Evolutionary conservation across 2,888 invertebrate species (phyloP).

Genomic region (Lycia hirtaria): DNA sequence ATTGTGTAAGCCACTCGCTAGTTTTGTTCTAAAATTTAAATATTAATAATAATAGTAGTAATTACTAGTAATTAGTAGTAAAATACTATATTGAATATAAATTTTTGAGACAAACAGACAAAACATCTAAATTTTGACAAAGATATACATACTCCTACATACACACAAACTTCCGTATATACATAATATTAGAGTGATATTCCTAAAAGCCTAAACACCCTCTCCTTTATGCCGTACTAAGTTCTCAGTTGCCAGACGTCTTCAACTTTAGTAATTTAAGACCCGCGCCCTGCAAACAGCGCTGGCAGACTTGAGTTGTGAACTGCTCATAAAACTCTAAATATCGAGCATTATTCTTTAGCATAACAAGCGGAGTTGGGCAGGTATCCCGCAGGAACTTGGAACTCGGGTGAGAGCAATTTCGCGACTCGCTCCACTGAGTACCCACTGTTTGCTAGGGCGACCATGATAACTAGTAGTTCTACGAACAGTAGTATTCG

Average conservation of each 20-base stretch:
- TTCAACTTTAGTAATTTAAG: constrained; percentile 20
- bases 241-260: constrained; percentile 8
- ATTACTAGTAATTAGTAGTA: too few relatives aligned
- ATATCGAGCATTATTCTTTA: constrained; percentile 56
- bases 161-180: too few relatives aligned
- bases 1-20: too few relatives aligned
- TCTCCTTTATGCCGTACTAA: not conserved
- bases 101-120: too few relatives aligned
- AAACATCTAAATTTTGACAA: too few relatives aligned
- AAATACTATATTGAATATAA: too few relatives aligned
- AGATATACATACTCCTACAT: too few relatives aligned
- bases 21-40: too few relatives aligned
- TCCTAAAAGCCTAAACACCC: too few relatives aligned
- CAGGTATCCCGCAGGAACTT: constrained; percentile 57
- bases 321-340: constrained; percentile 46
- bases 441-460: constrained; percentile 57
- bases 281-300: constrained; percentile 29
- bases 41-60: too few relatives aligned
- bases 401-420: constrained; percentile 62
- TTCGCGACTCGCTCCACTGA: constrained; percentile 67
- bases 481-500: too few relatives aligned
- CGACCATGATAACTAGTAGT: not conserved
- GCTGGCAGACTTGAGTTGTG: constrained; percentile 40
- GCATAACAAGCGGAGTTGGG: constrained; percentile 54
- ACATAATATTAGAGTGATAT: too few relatives aligned